phyloP scores from a whole-genome alignment of 2,113 vertebrate genomes.

The Zosterops lateralis region DNA sequence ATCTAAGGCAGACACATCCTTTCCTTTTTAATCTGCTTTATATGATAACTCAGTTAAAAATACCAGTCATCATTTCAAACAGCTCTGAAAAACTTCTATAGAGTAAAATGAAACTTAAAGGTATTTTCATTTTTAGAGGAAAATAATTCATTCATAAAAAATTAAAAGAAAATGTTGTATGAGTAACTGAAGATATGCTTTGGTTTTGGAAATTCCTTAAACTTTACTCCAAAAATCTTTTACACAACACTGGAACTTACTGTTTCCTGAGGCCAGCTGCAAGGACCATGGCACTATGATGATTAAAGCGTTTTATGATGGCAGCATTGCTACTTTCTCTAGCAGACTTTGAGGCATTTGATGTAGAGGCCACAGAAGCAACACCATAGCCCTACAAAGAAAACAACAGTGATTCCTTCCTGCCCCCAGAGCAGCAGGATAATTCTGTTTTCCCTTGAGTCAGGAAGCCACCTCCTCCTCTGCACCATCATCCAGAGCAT shows the following conservation, averaged over 20 bases:
- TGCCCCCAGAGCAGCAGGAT: neutral
- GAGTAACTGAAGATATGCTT: neutral
- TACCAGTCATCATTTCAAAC: neutral
- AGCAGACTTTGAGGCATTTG: conserved; percentile 81
- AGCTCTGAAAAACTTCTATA: neutral
- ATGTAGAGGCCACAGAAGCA: conserved; percentile 81
- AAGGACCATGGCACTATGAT: conserved; percentile 98
- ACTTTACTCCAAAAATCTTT: neutral
- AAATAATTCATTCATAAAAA: neutral
- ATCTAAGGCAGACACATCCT: neutral
- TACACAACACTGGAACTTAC: conserved; percentile 71
- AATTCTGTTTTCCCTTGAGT: neutral
- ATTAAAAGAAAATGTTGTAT: neutral
- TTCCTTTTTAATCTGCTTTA: neutral
- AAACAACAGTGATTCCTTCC: neutral
- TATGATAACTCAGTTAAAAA: neutral
- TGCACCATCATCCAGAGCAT: neutral
- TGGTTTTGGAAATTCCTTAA: neutral
- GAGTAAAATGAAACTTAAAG: neutral
- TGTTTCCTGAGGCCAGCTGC: conserved; percentile 91
- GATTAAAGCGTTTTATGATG: conserved; percentile 98
- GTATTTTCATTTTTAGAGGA: neutral
- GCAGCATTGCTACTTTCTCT: conserved; percentile 95
- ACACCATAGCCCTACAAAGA: conserved; percentile 87
- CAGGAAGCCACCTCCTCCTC: neutral